Base-by-base conservation (phyloP, 2,888 invertebrate species). In the Conomelus anceps region DNA sequence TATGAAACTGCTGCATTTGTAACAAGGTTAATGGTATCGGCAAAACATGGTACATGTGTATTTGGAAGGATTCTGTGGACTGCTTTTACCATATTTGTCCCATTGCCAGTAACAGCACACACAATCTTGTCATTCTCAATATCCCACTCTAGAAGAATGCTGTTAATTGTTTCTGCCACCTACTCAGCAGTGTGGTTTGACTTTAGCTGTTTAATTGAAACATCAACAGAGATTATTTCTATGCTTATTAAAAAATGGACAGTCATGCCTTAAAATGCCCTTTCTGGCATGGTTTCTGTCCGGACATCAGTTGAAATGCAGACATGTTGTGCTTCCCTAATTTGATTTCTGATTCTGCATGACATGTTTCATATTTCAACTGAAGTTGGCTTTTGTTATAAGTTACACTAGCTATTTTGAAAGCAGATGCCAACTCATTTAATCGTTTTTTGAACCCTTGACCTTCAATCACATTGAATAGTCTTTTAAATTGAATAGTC, bases 251-350 rank as follows among this genome's bases (percentile, higher is more conserved):
- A 29, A 86, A 86, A 89, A 89, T 89, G 86, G 11, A 9, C 29
- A 22, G 89, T 89, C 34, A 89, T 84, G 20, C 89, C 89, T n/a
- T 86, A 89, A 29, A 23, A 89, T 6, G 89, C 24, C 23, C 22
- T 89, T 34, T 89, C 86, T n/a, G 89, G 7, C 86, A 89, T 89
- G 11, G 89, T 89, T 24, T 89, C 86, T 0, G 86, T 89, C 89
- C 89, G 85, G 6, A 89, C 89, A 86, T 89, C 89, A 1, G 22
- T 86, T 22, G 89, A 89, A 26, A 89, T 9, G 17, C 13, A 24
- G 3, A 89, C 7, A 23, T 26, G 84, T n/a, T 6, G 9, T 23
- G 86, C 86, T 9, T 26, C 26, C 9, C 7, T 85, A 17, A 89
- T 9, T n/a, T 26, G 23, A 13, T 22, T 29, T 89, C 11, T 89